A percentile compares a stretch with the other conserved stretches of the same genome.
Conservation (phyloP, 2,797 vertebrate species). For the Protonibea diacanthus region DNA sequence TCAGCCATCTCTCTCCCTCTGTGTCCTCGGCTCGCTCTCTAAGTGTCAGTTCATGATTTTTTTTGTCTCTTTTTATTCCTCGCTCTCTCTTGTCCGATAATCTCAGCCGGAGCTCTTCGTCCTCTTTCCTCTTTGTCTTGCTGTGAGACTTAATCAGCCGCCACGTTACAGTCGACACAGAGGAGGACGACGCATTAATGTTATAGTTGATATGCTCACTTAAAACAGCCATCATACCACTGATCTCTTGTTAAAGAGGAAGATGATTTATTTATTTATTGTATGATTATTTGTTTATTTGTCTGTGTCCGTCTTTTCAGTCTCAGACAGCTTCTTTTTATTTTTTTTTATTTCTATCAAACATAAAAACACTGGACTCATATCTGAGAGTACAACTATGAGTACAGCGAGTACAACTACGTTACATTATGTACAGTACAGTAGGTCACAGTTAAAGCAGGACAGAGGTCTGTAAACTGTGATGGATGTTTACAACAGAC, state of each 20-base stretch:
- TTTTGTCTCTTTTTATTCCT: not conserved
- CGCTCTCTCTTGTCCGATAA: not conserved
- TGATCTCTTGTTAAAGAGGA: not conserved
- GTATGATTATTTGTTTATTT: not conserved
- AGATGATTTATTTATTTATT: not conserved
- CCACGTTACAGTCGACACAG: not conserved
- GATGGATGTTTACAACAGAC: not conserved
- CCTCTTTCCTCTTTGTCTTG: conserved; percentile 3
- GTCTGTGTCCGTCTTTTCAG: not conserved
- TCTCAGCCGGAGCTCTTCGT: conserved; percentile 18
- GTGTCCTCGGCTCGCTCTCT: conserved; percentile 10
- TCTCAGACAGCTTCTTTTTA: too few species aligned
- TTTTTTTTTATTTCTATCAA: too few species aligned
- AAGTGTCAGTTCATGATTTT: not conserved
- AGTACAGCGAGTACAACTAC: too few species aligned
- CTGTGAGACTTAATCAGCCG: conserved; percentile 42
- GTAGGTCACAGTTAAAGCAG: not conserved
- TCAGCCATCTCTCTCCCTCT: not conserved
- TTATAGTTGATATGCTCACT: not conserved
- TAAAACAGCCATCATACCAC: not conserved
- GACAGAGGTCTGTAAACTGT: not conserved
- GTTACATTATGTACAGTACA: too few species aligned
- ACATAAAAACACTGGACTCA: too few species aligned
- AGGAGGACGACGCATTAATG: not conserved
- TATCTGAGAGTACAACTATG: too few species aligned